Evolutionary conservation across 2,888 invertebrate genomes (phyloP).

Genomic region (Helicoverpa assulta): DNA sequence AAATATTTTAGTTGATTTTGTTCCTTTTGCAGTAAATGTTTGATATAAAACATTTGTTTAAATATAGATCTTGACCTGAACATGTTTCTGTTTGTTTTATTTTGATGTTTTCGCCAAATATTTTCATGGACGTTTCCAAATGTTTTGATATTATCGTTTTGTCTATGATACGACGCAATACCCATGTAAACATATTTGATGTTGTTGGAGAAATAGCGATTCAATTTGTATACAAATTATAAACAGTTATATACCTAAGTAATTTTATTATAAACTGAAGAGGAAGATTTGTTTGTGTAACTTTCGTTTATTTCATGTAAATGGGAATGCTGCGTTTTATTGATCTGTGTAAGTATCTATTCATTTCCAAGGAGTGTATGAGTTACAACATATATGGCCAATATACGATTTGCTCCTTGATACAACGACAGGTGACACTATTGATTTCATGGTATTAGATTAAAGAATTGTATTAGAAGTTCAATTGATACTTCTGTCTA

Average conservation of each 20-base stretch:
- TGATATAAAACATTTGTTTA: slow-evolving; percentile 51
- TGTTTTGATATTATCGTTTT: slow-evolving; percentile 28
- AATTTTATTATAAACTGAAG: no score
- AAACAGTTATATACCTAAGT: not conserved
- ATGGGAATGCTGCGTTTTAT: no score
- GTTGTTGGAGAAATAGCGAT: not conserved
- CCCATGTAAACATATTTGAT: not conserved
- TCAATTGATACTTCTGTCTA: no score
- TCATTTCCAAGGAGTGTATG: no score
- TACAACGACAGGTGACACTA: no score
- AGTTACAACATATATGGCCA: no score
- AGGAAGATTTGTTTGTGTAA: no score
- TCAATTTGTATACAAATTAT: not conserved
- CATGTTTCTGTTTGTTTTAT: slow-evolving; percentile 28
- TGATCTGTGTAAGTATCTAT: no score
- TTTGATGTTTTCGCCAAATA: slow-evolving; percentile 26
- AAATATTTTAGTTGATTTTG: slow-evolving; percentile 60
- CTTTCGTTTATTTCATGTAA: no score
- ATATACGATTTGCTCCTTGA: no score
- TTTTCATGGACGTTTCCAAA: slow-evolving; percentile 15
- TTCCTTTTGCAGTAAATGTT: slow-evolving; percentile 69
- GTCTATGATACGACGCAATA: slow-evolving; percentile 12
- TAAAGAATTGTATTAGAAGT: no score
- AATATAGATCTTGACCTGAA: slow-evolving; percentile 48
- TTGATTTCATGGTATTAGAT: no score